Evolutionary conservation across 2,888 invertebrate genomes (phyloP).

Genomic region (Cylloceria caligata): DNA sequence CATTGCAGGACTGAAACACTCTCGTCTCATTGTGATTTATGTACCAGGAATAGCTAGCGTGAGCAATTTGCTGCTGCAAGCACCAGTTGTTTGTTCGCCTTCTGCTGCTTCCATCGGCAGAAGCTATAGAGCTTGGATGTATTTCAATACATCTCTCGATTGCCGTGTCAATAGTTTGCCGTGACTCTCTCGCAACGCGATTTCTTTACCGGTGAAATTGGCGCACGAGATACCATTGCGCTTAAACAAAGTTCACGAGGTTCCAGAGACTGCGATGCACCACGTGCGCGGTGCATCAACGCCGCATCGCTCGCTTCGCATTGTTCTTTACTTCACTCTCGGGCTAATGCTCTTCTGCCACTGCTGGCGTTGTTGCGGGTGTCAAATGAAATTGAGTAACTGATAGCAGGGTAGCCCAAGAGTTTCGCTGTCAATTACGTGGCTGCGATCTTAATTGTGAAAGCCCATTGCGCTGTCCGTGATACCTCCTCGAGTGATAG

Average conservation of each 20-base stretch:
- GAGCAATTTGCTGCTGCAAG: not conserved
- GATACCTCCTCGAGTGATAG: slow-evolving; percentile 35
- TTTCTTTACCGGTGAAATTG: slow-evolving; percentile 38
- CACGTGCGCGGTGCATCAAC: not conserved
- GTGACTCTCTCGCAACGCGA: slow-evolving; percentile 16
- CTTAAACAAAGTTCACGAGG: not conserved
- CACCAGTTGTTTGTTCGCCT: slow-evolving; percentile 39
- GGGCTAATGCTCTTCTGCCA: not conserved
- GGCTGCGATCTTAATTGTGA: slow-evolving; percentile 60
- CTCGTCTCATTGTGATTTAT: slow-evolving; percentile 61
- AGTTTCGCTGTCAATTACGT: slow-evolving; percentile 62
- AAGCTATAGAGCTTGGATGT: slow-evolving; percentile 40
- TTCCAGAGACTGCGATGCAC: slow-evolving; percentile 2
- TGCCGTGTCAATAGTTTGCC: slow-evolving; percentile 66
- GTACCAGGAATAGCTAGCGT: slow-evolving; percentile 37
- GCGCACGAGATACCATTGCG: not conserved
- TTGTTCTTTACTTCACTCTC: slow-evolving; percentile 27
- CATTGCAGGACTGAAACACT: slow-evolving; percentile 22
- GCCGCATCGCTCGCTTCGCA: not conserved
- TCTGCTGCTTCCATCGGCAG: slow-evolving; percentile 36
- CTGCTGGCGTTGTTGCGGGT: slow-evolving; percentile 27
- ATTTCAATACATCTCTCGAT: slow-evolving; percentile 63
- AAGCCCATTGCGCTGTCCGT: slow-evolving; percentile 54
- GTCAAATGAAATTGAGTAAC: slow-evolving; percentile 62
- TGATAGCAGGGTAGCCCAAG: slow-evolving; percentile 38